phyloP scores from a whole-genome alignment of 2,888 invertebrate species.

The Psococerastis gibbosa region DNA sequence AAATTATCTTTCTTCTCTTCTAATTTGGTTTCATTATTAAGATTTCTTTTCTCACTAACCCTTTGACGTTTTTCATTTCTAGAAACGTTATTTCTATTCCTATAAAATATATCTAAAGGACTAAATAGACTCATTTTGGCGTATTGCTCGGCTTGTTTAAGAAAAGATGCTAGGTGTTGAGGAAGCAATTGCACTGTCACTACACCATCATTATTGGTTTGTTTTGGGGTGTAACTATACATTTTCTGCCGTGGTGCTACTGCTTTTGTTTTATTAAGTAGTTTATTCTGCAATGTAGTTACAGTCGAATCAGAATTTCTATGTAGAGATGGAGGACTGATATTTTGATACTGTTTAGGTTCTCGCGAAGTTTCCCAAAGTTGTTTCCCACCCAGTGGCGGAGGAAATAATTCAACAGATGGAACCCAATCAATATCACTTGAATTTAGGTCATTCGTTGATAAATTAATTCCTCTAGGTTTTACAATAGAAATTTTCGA shows the following conservation, averaged over 20 bases:
- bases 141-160: conserved; percentile 64
- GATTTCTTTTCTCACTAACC: neutral
- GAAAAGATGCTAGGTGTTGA: conserved; percentile 53
- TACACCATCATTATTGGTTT: conserved; percentile 22
- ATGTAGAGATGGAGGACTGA: neutral
- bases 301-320: neutral
- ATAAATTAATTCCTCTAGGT: conserved; percentile 6
- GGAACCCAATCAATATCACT: conserved; percentile 22
- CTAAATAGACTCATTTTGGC: conserved; percentile 50
- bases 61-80: neutral
- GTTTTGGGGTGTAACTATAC: conserved; percentile 13
- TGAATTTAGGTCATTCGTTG: neutral
- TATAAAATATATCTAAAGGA: conserved; percentile 5
- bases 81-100: neutral
- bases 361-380: conserved; percentile 16
- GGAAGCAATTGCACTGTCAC: conserved; percentile 62
- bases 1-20: conserved; percentile 6
- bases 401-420: conserved; percentile 20
- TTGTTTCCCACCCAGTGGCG: conserved; percentile 19
- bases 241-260: conserved; percentile 19
- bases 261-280: conserved; percentile 19
- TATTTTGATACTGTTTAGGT: neutral
- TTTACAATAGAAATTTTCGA: neutral
- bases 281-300: conserved; percentile 13
- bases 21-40: neutral